Base-by-base conservation (phyloP, 53 echinoderm and acorn worm genomes). In the Echinarachnius parma region DNA sequence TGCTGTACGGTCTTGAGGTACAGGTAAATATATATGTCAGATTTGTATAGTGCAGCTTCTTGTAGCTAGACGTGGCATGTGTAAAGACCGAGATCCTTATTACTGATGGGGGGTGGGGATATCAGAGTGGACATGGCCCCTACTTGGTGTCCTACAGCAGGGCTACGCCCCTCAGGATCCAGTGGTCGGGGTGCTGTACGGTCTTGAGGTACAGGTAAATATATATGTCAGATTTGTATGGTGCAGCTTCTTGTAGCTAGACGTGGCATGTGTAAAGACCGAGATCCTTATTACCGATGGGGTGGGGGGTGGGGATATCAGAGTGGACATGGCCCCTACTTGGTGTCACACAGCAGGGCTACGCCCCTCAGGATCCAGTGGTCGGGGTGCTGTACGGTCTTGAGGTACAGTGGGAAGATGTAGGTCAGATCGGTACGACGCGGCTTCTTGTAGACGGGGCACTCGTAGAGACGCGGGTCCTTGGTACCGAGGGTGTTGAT, bases 21-120 rank as follows among this genome's bases (percentile, higher is more conserved):
- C 69, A 96, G 52, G 96, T 90, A 62, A 91, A 91, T 77, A 96
- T 96, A 67, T 96, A 96, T 2, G 96, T 96, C 15, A 96, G 88
- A 64, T 96, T 91, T 9, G 96, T 96, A 34, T 88, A 77, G 9
- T 75, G 54, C 8, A 88, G 91, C 61, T 96, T 91, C 80, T 82
- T 84, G 88, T 91, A n/a, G n/a, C n/a, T n/a, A 96, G 61, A 91
- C 91, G 2, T n/a, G n/a, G n/a, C n/a, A n/a, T n/a, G n/a, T n/a
- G n/a, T n/a, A n/a, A n/a, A n/a, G n/a, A n/a, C n/a, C n/a, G n/a
- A n/a, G n/a, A n/a, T n/a, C n/a, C n/a, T n/a, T n/a, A n/a, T n/a
- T n/a, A n/a, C n/a, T n/a, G n/a, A n/a, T n/a, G n/a, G n/a, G n/a
- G n/a, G n/a, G n/a, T n/a, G n/a, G n/a, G n/a, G n/a, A n/a, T n/a